Evolutionary conservation across 2,113 vertebrate genomes (phyloP), one percentile per base, ranked within the genome.

Genomic region (Myiopsitta monachus): DNA sequence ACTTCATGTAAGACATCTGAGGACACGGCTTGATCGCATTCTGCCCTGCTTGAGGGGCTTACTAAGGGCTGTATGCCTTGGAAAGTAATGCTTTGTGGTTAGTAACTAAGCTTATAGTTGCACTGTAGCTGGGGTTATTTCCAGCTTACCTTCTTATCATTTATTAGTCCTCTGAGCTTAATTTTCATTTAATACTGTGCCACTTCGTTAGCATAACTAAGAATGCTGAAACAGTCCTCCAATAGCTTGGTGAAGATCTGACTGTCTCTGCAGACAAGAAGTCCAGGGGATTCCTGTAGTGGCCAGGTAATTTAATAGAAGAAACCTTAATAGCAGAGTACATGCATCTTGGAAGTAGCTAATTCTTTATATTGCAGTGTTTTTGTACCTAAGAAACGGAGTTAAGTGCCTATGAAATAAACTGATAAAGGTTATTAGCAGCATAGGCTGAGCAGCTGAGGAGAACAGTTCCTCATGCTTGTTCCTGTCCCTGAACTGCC

Each of bases 1-100:
- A 10, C 10, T 73, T 51, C 30, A 12, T 2, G 2, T 24, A n/a
- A 23, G 38, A 43, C 43, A 11, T n/a, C 14, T 0, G 0, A 62
- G 76, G 92, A 77, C 59, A 3, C 1, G 7, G 31, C 72, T 70
- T 36, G 36, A 44, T n/a, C 36, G 21, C 1, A 0, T 66, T 66
- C 31, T 39, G 38, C 57, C 64, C 73, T 67, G 49, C 62, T 63
- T 11, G 6, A 19, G 67, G 63, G 47, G 67, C 52, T 82, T 18
- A 8, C 51, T 24, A 14, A 67, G 61, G 38, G 80, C 63, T 70
- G 6, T 17, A 15, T 41, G 4, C 70, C 74, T 30, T 23, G 27
- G 77, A 23, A 17, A 0, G 0, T 39, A 10, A 21, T 74, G 57
- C 46, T 88, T 63, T 59, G 54, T 64, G 76, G 54, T 55, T 39